Conservation (phyloP, 2,888 invertebrate species). For the Hyalella azteca region DNA sequence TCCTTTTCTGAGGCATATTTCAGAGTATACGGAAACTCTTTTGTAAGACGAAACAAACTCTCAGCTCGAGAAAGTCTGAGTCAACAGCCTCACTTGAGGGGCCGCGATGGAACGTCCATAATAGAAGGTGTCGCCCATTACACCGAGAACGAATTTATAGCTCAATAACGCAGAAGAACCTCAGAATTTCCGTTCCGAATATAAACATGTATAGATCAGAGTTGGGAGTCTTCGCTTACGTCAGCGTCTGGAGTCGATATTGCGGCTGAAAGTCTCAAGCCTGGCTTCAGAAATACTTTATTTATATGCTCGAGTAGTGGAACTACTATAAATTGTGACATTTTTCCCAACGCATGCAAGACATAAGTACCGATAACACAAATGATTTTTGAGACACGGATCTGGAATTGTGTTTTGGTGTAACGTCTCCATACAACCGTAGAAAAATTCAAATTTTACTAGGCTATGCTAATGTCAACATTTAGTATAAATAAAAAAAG, state of each 20-base stretch:
- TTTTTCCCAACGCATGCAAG: too few relatives aligned
- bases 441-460: too few relatives aligned
- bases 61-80: too few relatives aligned
- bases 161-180: background rate
- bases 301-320: background rate
- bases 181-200: background rate
- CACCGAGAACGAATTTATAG: background rate
- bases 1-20: too few relatives aligned
- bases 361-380: background rate
- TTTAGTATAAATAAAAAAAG: too few relatives aligned
- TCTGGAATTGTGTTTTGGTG: background rate
- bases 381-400: background rate
- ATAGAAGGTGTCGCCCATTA: background rate
- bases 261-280: background rate
- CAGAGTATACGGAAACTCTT: too few relatives aligned
- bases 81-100: too few relatives aligned
- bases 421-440: too few relatives aligned
- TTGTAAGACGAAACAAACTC: too few relatives aligned
- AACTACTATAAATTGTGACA: too few relatives aligned
- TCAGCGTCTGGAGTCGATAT: background rate
- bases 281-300: background rate
- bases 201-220: conserved; percentile 35
- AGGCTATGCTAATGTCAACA: too few relatives aligned
- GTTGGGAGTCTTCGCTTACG: background rate
- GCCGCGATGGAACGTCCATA: background rate